A percentile compares a stretch with the other conserved stretches of the same genome.
These are phyloP conservation scores for Microcaecilia unicolor DNA, from an alignment of 2,797 vertebrate species.

Conservation along the genomic window DNA sequence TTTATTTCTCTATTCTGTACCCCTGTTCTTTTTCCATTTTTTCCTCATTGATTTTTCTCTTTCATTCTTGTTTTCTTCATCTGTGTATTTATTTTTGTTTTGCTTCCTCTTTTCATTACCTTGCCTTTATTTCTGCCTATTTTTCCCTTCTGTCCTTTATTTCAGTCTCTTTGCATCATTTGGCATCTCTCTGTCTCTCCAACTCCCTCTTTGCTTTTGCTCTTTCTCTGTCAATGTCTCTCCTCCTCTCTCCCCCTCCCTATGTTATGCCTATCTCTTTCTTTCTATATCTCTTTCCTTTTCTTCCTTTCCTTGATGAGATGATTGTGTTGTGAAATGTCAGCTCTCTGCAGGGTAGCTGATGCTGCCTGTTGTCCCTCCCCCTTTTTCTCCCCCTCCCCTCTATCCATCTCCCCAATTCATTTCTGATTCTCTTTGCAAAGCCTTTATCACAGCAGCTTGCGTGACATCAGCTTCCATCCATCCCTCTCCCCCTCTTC, in stretches of 20 bases:
- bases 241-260: neutral
- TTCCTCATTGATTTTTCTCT: neutral
- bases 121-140: too few relatives aligned
- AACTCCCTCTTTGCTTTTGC: too few relatives aligned
- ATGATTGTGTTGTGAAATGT: too few relatives aligned
- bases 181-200: conserved; percentile 2
- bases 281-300: too few relatives aligned
- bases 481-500: neutral
- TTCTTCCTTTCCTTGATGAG: too few relatives aligned
- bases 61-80: fast-evolving
- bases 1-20: neutral
- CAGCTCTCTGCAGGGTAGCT: too few relatives aligned
- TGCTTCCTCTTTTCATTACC: neutral
- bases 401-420: neutral
- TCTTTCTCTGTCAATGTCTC: neutral
- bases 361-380: neutral
- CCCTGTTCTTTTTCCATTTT: neutral
- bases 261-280: too few relatives aligned
- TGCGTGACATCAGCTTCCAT: conserved; percentile 18
- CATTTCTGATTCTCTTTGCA: conserved; percentile 13
- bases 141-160: too few relatives aligned
- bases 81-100: too few relatives aligned
- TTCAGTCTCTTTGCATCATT: neutral
- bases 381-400: neutral
- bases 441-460: conserved; percentile 11